phyloP scores from a whole-genome alignment of 1,140 invertebrate genomes.

The Zaprionus taronus region DNA sequence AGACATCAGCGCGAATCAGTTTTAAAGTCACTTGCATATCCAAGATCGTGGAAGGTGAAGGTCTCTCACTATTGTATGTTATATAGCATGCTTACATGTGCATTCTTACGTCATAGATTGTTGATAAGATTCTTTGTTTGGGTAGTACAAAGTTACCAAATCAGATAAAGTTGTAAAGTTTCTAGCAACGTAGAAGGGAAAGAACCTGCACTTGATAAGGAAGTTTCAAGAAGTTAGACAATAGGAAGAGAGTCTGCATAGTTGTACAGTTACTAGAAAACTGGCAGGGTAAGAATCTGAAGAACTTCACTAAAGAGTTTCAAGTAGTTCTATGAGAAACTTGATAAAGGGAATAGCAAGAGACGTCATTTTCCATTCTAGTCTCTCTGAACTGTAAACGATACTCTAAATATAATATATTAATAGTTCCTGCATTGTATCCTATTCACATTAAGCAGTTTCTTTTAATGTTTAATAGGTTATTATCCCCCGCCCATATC shows the following conservation, averaged over 20 bases:
- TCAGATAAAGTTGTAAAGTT: constrained; percentile 9
- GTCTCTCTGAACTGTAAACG: too few relatives aligned
- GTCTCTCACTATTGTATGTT: neutral
- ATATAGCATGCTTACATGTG: neutral
- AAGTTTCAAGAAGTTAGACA: neutral
- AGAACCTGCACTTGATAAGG: neutral
- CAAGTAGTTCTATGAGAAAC: too few relatives aligned
- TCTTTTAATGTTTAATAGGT: neutral
- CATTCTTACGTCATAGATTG: neutral
- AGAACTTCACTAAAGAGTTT: too few relatives aligned
- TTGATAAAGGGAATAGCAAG: too few relatives aligned
- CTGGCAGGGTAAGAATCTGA: too few relatives aligned
- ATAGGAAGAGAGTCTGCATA: too few relatives aligned
- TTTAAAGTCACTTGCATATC: constrained; percentile 1
- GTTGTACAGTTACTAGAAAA: too few relatives aligned
- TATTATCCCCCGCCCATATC: neutral
- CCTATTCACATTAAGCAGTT: neutral
- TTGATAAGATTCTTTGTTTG: neutral
- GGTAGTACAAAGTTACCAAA: neutral
- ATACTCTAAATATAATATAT: too few relatives aligned
- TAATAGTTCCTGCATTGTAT: neutral
- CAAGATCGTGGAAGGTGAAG: constrained; percentile 4
- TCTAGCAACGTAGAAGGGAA: neutral
- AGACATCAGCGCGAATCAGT: constrained; percentile 3
- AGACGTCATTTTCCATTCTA: too few relatives aligned